A percentile compares a stretch with the other conserved stretches of the same genome.
These are phyloP conservation scores for Neoitamus cyanurus DNA, from an alignment of 2,888 invertebrate genomes.

Conservation along the genomic window DNA sequence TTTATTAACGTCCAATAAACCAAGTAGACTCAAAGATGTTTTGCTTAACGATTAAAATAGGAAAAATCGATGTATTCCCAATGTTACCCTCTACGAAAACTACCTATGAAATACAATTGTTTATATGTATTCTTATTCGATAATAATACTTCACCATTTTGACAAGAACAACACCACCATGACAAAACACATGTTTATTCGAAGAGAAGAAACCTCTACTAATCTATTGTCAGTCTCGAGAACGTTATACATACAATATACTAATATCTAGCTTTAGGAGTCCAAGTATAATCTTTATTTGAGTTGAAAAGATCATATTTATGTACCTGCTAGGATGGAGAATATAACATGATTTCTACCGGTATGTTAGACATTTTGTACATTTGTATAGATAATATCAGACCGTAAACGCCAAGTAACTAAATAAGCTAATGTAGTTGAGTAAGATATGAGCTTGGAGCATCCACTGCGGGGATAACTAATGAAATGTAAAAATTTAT, in stretches of 20 bases:
- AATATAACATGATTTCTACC: neutral
- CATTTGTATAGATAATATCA: neutral
- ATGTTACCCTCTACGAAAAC: neutral
- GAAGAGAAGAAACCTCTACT: neutral
- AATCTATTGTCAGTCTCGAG: neutral
- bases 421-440: conserved; percentile 12
- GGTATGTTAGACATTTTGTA: neutral
- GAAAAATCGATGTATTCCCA: neutral
- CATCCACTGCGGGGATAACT: neutral
- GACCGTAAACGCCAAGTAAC: conserved; percentile 18
- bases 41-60: neutral
- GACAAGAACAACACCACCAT: neutral
- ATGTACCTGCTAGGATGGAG: neutral
- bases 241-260: neutral
- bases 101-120: neutral
- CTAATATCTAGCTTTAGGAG: neutral
- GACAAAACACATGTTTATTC: neutral
- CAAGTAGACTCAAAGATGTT: neutral
- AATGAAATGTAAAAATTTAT: neutral
- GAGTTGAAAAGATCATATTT: neutral
- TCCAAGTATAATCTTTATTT: neutral
- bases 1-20: neutral
- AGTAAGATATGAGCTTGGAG: conserved; percentile 8
- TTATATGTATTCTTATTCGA: neutral
- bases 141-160: neutral